Conservation (phyloP, 2,113 vertebrate genomes). For the Dromaius novaehollandiae region DNA sequence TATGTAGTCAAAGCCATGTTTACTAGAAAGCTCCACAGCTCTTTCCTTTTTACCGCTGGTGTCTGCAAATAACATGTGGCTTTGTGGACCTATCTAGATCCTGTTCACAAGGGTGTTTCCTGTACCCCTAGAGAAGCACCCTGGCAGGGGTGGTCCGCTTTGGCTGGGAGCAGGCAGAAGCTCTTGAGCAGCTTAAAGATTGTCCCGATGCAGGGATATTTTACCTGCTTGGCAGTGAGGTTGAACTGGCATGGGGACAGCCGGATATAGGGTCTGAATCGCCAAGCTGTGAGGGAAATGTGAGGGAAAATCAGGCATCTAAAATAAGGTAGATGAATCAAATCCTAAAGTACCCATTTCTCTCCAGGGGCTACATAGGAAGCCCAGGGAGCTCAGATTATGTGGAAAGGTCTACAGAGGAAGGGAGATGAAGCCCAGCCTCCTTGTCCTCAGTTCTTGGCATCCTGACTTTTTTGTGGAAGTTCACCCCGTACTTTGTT, state of each 20-base stretch:
- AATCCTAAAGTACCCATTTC: background rate
- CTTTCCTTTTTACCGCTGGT: background rate
- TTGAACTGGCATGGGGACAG: background rate
- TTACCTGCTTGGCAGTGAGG: rapidly evolving
- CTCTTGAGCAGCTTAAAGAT: background rate
- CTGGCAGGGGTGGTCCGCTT: background rate
- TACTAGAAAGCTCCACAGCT: background rate
- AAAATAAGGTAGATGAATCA: background rate
- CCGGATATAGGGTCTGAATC: background rate
- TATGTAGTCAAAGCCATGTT: background rate
- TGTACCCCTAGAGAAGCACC: background rate
- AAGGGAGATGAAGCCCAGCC: background rate
- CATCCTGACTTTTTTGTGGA: background rate
- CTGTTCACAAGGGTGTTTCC: background rate
- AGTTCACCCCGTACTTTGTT: background rate
- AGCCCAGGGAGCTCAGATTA: background rate
- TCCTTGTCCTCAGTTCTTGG: background rate
- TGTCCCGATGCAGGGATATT: rapidly evolving
- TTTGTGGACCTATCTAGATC: background rate
- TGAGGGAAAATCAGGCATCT: background rate
- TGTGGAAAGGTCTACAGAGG: background rate
- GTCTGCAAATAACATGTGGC: background rate
- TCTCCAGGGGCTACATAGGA: background rate
- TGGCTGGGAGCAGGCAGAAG: background rate
- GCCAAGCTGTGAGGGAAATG: background rate